A percentile compares a stretch with the other conserved stretches of the same genome.
Conservation (phyloP, 2,888 invertebrate genomes). For the Xylocampa areola region DNA sequence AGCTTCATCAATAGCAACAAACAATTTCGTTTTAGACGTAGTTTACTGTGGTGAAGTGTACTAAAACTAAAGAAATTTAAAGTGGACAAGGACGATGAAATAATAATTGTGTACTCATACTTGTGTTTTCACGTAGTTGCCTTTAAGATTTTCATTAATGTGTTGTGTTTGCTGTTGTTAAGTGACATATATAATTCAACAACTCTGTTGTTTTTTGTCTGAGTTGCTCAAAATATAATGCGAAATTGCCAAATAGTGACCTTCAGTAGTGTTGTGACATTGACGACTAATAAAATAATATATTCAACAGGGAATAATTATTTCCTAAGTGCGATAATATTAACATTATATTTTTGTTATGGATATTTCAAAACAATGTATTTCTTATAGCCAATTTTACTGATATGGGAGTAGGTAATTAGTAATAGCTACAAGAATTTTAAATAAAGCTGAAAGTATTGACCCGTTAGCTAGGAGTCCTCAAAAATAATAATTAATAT, state of each 20-base stretch:
- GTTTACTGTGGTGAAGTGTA: conserved; percentile 37
- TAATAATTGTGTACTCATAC: conserved; percentile 6
- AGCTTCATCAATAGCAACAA: conserved; percentile 33
- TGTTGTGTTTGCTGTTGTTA: conserved; percentile 20
- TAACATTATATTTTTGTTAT: too few relatives aligned
- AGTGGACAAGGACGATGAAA: conserved; percentile 34
- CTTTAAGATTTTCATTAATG: conserved; percentile 8
- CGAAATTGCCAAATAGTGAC: conserved; percentile 32
- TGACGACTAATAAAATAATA: conserved; percentile 6
- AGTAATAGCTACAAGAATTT: too few relatives aligned
- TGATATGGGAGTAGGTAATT: too few relatives aligned
- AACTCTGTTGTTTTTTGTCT: conserved; percentile 39
- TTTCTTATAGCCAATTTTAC: too few relatives aligned
- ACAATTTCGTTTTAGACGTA: conserved; percentile 25
- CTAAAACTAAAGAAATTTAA: conserved; percentile 33
- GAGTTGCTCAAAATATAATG: background rate
- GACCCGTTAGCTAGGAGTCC: background rate
- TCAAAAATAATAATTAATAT: too few relatives aligned
- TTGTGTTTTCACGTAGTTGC: conserved; percentile 17
- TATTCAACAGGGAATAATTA: background rate
- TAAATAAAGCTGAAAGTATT: background rate
- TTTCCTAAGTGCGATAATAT: background rate
- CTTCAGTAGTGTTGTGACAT: conserved; percentile 43
- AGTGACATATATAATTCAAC: conserved; percentile 15
- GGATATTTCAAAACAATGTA: background rate